Percentiles rank a stretch among this genome's conserved stretches.
phyloP scores from a whole-genome alignment of 2,888 invertebrate species.

The Ophioninae sp. region DNA sequence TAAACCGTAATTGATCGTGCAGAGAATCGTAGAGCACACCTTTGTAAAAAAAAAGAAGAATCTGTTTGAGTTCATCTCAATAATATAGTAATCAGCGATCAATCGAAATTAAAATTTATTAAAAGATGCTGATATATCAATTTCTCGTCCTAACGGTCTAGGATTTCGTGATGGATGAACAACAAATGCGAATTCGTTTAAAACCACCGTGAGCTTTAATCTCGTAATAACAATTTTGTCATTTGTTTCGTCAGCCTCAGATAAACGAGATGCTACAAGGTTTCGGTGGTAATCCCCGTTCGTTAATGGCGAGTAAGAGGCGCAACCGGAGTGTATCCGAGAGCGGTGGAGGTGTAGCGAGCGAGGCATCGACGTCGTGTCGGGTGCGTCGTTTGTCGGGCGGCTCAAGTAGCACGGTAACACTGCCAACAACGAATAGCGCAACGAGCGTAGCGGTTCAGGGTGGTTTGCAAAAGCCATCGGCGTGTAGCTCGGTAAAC shows the following conservation, averaged over 20 bases:
- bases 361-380: constrained; percentile 69
- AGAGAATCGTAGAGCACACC: too few species aligned
- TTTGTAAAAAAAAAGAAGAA: too few species aligned
- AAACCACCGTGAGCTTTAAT: background rate
- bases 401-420: constrained; percentile 76
- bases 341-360: constrained; percentile 81
- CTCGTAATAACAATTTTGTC: too few species aligned
- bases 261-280: constrained; percentile 84
- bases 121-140: too few species aligned
- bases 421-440: constrained; percentile 68
- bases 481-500: constrained; percentile 71
- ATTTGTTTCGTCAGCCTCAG: constrained; percentile 82
- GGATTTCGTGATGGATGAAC: too few species aligned
- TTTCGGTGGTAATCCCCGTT: constrained; percentile 80
- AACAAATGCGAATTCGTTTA: background rate
- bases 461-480: constrained; percentile 67
- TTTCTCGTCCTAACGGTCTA: too few species aligned
- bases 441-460: constrained; percentile 31
- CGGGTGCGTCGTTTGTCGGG: constrained; percentile 79
- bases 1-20: too few species aligned
- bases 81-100: too few species aligned
- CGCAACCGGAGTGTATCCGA: constrained; percentile 87
- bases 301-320: constrained; percentile 81
- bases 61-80: too few species aligned
- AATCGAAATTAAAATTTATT: background rate